Evolutionary conservation across 2,113 vertebrate species (phyloP).

Genomic region (Coreoperca whiteheadi): DNA sequence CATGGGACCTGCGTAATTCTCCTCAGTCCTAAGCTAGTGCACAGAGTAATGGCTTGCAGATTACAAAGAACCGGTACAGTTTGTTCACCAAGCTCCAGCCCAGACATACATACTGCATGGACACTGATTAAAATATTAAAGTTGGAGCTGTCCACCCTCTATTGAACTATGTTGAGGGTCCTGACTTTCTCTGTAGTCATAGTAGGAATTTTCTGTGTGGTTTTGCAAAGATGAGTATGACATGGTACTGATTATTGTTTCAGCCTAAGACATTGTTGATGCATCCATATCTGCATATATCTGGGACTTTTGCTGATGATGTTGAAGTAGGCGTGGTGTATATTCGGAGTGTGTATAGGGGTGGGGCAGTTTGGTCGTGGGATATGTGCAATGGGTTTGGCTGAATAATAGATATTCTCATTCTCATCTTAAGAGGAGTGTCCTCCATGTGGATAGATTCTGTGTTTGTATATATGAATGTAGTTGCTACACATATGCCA

Average conservation of each 20-base stretch:
- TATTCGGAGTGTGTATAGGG: conserved; percentile 33
- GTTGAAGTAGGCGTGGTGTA: conserved; percentile 50
- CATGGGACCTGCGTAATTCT: conserved; percentile 84
- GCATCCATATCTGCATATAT: conserved; percentile 26
- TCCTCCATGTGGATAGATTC: conserved; percentile 9
- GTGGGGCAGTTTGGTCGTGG: conserved; percentile 47
- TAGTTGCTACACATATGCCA: neutral
- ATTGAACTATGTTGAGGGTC: neutral
- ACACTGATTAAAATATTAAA: neutral
- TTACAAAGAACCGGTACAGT: conserved; percentile 63
- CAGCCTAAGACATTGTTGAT: conserved; percentile 10
- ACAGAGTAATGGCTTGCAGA: conserved; percentile 68
- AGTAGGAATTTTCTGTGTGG: neutral
- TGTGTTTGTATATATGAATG: conserved; percentile 28
- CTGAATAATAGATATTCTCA: conserved; percentile 16
- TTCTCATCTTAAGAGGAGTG: conserved; percentile 15
- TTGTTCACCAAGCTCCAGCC: conserved; percentile 36
- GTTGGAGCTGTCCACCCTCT: neutral
- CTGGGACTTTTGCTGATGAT: conserved; percentile 41
- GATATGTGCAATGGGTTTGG: conserved; percentile 45
- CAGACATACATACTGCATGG: neutral
- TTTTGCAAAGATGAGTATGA: neutral
- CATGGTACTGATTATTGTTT: conserved; percentile 22
- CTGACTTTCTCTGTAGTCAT: neutral
- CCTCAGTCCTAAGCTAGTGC: conserved; percentile 55